Percentiles rank a stretch among this genome's conserved stretches.
phyloP scores from a whole-genome alignment of 2,888 invertebrate species.

The Synergus laeviventris region DNA sequence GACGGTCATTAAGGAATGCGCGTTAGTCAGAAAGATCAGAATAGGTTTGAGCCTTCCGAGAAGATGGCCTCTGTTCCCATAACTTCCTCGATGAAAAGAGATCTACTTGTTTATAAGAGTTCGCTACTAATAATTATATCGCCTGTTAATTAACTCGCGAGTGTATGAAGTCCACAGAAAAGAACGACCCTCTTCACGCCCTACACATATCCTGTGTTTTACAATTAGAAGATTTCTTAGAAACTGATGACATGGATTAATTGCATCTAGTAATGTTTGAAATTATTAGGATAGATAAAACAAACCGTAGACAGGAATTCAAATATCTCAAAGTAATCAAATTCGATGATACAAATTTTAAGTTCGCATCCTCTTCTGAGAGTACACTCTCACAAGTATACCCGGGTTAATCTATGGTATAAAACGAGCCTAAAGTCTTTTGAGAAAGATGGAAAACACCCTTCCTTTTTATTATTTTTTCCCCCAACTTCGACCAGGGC shows the following conservation, averaged over 20 bases:
- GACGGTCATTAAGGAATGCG: conserved; percentile 36
- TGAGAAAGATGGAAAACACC: background rate
- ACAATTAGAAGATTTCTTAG: background rate
- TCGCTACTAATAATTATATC: conserved; percentile 63
- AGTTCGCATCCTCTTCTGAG: background rate
- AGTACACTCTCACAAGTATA: no score
- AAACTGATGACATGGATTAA: conserved; percentile 25
- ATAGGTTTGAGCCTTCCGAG: conserved; percentile 20
- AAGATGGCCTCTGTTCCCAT: conserved; percentile 44
- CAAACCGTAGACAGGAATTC: conserved; percentile 18
- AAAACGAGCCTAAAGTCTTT: background rate
- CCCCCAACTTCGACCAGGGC: conserved; percentile 17
- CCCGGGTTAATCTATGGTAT: background rate
- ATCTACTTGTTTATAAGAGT: conserved; percentile 48
- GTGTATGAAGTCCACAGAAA: conserved; percentile 4
- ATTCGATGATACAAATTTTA: background rate
- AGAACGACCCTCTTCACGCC: conserved; percentile 10
- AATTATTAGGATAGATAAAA: conserved; percentile 45
- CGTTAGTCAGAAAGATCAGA: conserved; percentile 47
- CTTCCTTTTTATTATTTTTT: background rate
- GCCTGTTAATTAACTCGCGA: conserved; percentile 57
- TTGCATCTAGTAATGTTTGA: conserved; percentile 15
- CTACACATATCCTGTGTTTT: conserved; percentile 10
- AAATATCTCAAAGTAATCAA: conserved; percentile 1
- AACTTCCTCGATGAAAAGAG: conserved; percentile 45